Evolutionary conservation across 2,113 vertebrate species (phyloP), one percentile per base, ranked within the genome.

Genomic region (Muntiacus muntjak): DNA sequence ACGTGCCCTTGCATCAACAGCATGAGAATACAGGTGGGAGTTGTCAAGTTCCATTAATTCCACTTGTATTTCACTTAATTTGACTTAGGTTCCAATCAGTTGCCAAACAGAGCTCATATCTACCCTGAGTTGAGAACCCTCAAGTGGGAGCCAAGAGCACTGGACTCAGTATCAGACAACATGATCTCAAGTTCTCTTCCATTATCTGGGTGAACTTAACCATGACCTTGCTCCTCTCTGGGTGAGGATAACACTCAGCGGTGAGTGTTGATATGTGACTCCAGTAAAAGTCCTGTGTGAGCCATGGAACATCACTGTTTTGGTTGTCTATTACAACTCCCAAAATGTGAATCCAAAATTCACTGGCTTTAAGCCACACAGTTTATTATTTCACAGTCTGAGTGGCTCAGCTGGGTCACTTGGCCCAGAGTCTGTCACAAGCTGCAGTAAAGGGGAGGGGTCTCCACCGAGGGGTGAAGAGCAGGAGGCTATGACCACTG

Each of bases 381-480:
- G 43, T 64, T 79, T n/a, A 71, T 55, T 58, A 52, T 58, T 26
- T 92, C 45, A 60, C 21, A 8, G 26, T 54, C 79, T 86, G 50
- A 52, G 50, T 78, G n/a, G 13, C 43, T 89, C 60, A 16, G 28
- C 33, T 21, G 33, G 28, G 55, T 55, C 40, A 4, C 52, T 64
- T 52, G 23, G 40, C 33, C 78, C 4, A 28, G 21, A 6, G 4
- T 86, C 45, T 91, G 82, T 79, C 25, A 54, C 9, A 25, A 11
- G 4, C 3, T 30, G 1, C 15, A 84, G 0, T 28, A 87, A 47
- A 52, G 12, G 7, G 11, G 16, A 71, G 4, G 4, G 14, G 7
- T 26, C 60, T 47, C 13, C 25, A 14, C 10, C 30, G 9, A 28
- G 3, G 30, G 1, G 0, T 62, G 3, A 60, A 52, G 33, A 84